These are phyloP conservation scores for Oscheius onirici DNA, from an alignment of 2,888 invertebrate genomes.

Conservation along the genomic window DNA sequence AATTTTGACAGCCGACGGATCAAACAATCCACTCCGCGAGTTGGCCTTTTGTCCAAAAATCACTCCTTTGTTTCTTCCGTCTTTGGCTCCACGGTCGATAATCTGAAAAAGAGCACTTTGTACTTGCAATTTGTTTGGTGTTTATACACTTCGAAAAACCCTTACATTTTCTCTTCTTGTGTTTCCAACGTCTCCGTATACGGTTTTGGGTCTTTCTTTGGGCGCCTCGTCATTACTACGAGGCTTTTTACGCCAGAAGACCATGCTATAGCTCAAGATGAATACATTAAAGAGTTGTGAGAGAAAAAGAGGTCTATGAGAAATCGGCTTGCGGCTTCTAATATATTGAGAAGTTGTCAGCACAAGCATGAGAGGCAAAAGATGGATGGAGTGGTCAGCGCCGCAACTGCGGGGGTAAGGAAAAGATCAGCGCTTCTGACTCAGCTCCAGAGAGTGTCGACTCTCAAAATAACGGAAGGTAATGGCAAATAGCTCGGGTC, in stretches of 20 bases:
- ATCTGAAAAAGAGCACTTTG: conserved; percentile 35
- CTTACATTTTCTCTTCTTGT: conserved; percentile 1
- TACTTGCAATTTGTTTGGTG: background rate
- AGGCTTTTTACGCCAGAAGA: conserved; percentile 31
- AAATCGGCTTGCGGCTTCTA: background rate
- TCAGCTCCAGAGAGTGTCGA: conserved; percentile 2
- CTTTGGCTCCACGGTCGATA: conserved; percentile 35
- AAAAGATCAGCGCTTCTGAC: conserved; percentile 8
- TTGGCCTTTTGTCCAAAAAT: conserved; percentile 72
- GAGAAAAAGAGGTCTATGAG: background rate
- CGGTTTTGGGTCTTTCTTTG: conserved; percentile 4
- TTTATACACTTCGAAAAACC: too few relatives aligned
- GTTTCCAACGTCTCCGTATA: conserved; percentile 24
- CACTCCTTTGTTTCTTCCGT: conserved; percentile 73
- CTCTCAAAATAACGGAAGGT: conserved; percentile 13
- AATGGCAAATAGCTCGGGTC: background rate
- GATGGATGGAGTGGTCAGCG: conserved; percentile 32
- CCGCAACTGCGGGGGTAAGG: conserved; percentile 11
- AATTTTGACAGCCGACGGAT: conserved; percentile 61
- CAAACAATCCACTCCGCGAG: conserved; percentile 73
- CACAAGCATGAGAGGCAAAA: conserved; percentile 25
- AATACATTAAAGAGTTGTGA: background rate
- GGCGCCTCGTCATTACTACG: background rate
- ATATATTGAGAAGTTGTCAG: conserved; percentile 34
- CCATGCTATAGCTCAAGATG: conserved; percentile 4